Conservation (phyloP, 2,797 vertebrate genomes). For the Rhinatrema bivittatum region DNA sequence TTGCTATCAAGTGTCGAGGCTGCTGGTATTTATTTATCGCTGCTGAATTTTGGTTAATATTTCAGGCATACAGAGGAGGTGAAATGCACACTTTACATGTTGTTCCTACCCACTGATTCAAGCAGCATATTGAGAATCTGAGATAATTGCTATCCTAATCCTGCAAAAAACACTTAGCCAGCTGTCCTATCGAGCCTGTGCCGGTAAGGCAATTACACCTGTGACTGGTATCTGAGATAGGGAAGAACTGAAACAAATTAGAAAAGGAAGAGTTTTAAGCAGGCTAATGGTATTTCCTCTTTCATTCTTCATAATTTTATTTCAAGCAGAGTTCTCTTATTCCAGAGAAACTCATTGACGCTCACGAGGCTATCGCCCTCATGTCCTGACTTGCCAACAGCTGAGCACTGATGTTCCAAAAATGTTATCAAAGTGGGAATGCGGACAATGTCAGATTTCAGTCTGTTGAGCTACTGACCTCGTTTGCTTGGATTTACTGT, state of each 20-base stretch:
- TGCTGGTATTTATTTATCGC: slow-evolving; percentile 15
- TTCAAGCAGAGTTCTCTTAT: too few species aligned
- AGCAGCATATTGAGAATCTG: slow-evolving; percentile 5
- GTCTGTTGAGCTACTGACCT: too few species aligned
- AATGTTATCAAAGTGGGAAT: too few species aligned
- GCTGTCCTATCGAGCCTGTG: not conserved
- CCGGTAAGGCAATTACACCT: slow-evolving; percentile 7
- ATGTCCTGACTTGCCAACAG: too few species aligned
- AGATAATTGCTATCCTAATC: slow-evolving; percentile 9
- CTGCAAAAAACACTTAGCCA: slow-evolving; percentile 2
- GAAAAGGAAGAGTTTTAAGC: not conserved
- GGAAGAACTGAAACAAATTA: slow-evolving; percentile 4
- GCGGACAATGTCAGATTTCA: too few species aligned
- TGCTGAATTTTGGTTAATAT: slow-evolving; percentile 4
- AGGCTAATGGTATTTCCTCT: not conserved
- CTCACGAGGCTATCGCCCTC: too few species aligned
- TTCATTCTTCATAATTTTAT: not conserved
- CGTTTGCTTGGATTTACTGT: too few species aligned
- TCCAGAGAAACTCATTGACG: too few species aligned
- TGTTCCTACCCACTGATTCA: not conserved
- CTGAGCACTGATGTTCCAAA: too few species aligned
- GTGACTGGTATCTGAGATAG: not conserved
- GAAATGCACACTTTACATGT: slow-evolving; percentile 2
- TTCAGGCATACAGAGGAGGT: not conserved
- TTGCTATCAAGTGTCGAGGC: slow-evolving; percentile 9